Evolutionary conservation across 2,888 invertebrate genomes (phyloP), one percentile per base, ranked within the genome.

Genomic region (Zootermopsis nevadensis): DNA sequence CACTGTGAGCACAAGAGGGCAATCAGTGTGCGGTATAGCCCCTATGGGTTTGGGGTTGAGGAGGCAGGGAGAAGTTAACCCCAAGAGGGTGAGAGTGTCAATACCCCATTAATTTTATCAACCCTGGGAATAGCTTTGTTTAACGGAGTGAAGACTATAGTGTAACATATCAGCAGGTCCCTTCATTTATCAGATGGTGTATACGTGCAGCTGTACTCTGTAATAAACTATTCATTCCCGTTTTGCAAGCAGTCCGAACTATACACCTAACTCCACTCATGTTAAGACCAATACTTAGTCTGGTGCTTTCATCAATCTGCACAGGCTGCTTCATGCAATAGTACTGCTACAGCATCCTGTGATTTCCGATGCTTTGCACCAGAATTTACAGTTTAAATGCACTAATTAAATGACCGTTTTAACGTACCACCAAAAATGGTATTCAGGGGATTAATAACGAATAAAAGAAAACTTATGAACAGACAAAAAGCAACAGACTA

Each of bases 91-190:
- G 80, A 66, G 48, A 35, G 79, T 79, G 79, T 79, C 79, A 81
- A 83, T 83, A 83, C 81, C 76, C 84, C 80, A 80, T 84, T 82
- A 82, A 84, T 79, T 79, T 79, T 84, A 82, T 82, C 84, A 79
- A 72, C 60, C 55, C 67, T 35, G n/a, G 76, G 83, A 74, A 76
- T 55, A 80, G 82, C 83, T 84, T 83, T 83, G 83, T 83, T 83
- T 80, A 74, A 80, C 74, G 80, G 82, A 33, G 74, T 60, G 82
- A 79, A 60, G 35, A 79, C 79, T 79, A 66, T 79, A 74, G 38
- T 74, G 38, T 74, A 74, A 74, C 74, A 6, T 72, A 74, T 74
- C 74, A 74, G 74, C 74, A 74, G 74, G 74, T 74, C 74, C 74
- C 74, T 74, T 74, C 74, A 74, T 74, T n/a, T 74, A 74, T 74